These are phyloP conservation scores for Oreocharis arfaki DNA, from an alignment of 2,113 vertebrate genomes.

Conservation along the genomic window DNA sequence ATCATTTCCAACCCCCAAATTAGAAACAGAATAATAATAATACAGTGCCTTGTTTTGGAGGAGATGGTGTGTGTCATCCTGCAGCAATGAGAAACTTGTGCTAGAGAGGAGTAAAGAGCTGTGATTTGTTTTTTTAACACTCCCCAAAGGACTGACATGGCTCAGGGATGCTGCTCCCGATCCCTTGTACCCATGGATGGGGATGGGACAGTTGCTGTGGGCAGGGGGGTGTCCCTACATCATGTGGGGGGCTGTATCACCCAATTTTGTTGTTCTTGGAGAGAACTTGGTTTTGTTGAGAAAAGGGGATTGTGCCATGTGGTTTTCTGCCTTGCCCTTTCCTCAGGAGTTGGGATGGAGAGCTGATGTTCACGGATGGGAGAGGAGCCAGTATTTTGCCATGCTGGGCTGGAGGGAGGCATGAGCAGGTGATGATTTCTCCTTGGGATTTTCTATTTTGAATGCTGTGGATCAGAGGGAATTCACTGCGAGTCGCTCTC, in stretches of 20 bases:
- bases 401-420: background rate
- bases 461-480: accelerated
- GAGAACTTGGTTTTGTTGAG: background rate
- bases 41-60: constrained; percentile 1
- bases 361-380: background rate
- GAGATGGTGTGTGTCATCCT: constrained; percentile 32
- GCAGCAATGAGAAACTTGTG: constrained; percentile 27
- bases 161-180: background rate
- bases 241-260: accelerated
- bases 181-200: background rate
- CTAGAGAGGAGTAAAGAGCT: background rate
- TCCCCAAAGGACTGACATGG: background rate
- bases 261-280: background rate
- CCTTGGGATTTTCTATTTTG: background rate
- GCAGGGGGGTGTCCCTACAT: background rate
- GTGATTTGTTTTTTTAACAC: background rate
- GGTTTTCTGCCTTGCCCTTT: background rate
- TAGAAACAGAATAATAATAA: constrained; percentile 55
- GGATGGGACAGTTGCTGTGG: accelerated
- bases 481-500: background rate
- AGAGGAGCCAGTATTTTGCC: background rate
- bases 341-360: background rate
- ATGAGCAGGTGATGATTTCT: background rate
- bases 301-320: background rate
- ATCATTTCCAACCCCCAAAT: constrained; percentile 42